These are phyloP conservation scores for Eristalinus sepulchralis DNA, from an alignment of 2,888 invertebrate species.

Conservation along the genomic window DNA sequence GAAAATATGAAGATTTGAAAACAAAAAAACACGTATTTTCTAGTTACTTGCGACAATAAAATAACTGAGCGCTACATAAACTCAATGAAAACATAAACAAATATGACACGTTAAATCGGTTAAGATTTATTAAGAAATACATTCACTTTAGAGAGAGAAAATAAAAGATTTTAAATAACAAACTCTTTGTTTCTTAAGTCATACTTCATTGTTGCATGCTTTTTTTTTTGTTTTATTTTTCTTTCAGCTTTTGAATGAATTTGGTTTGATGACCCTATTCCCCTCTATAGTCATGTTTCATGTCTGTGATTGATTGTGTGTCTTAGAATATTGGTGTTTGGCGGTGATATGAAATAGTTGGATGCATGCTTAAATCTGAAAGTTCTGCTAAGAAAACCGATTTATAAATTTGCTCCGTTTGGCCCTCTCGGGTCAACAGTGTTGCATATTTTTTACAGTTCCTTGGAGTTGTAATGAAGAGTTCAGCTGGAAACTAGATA, in stretches of 20 bases:
- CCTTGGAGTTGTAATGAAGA: no score
- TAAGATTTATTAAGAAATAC: constrained; percentile 5
- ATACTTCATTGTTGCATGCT: neutral
- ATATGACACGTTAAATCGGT: constrained; percentile 6
- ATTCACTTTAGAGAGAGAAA: constrained; percentile 57
- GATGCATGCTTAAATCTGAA: no score
- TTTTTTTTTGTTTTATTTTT: neutral
- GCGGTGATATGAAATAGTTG: no score
- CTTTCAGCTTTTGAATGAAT: neutral
- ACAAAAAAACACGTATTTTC: constrained; percentile 12
- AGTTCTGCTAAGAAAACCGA: no score
- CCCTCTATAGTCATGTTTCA: neutral
- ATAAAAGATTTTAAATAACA: constrained; percentile 59
- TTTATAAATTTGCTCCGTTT: no score
- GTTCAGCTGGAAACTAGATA: no score
- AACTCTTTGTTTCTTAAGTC: constrained; percentile 9
- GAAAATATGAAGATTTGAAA: constrained; percentile 1
- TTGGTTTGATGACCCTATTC: neutral
- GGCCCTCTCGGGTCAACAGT: no score
- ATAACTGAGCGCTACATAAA: constrained; percentile 14
- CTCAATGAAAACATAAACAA: neutral
- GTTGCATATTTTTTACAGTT: no score
- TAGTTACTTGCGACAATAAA: constrained; percentile 51
- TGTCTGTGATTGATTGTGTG: neutral
- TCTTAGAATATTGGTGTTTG: no score